These are phyloP conservation scores for Dioctria linearis DNA, from an alignment of 2,888 invertebrate species.

Conservation along the genomic window DNA sequence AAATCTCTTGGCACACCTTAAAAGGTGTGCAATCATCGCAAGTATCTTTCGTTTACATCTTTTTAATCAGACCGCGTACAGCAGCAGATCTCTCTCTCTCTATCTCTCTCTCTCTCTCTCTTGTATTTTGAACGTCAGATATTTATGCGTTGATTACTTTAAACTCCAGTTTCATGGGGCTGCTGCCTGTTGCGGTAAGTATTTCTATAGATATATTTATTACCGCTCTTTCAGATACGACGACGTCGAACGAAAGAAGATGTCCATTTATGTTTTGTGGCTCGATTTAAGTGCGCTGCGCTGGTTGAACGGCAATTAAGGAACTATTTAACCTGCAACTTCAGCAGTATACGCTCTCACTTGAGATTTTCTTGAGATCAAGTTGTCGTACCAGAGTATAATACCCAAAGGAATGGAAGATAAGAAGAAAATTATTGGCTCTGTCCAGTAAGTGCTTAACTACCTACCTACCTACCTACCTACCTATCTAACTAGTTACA, in stretches of 20 bases:
- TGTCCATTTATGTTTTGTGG: conserved; percentile 40
- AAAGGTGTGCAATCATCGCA: conserved; percentile 47
- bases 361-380: neutral
- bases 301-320: conserved; percentile 47
- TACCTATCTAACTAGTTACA: no score
- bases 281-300: conserved; percentile 41
- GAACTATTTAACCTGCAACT: conserved; percentile 26
- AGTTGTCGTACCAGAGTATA: neutral
- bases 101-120: no score
- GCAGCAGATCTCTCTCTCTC: no score
- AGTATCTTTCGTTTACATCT: conserved; percentile 20
- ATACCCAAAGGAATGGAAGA: neutral
- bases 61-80: neutral
- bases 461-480: neutral
- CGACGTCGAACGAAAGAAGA: conserved; percentile 27
- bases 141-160: conserved; percentile 33
- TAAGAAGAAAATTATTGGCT: conserved; percentile 33
- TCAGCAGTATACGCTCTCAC: neutral
- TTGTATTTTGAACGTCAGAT: neutral
- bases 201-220: neutral
- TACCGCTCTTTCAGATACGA: neutral
- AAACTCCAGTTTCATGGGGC: neutral
- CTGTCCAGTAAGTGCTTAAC: neutral
- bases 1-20: conserved; percentile 45
- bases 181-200: conserved; percentile 1